Evolutionary conservation across 2,113 vertebrate genomes (phyloP).

Genomic region (Corynorhinus townsendii): DNA sequence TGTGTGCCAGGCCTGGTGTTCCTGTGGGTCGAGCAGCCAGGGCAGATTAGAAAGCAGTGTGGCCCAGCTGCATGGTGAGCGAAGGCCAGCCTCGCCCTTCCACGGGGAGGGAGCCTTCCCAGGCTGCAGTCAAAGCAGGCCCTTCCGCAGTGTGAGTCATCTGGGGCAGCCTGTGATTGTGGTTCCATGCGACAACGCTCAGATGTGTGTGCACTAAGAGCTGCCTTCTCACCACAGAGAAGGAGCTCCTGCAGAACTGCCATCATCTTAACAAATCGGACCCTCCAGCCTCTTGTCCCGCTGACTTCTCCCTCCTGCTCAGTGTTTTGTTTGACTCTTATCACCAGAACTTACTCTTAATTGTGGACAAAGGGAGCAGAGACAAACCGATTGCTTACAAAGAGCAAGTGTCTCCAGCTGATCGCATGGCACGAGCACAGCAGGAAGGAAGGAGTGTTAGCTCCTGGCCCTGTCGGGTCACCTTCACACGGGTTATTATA

Average conservation of each 20-base stretch:
- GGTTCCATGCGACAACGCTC: background rate
- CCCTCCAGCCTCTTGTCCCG: background rate
- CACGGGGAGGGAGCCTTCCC: constrained; percentile 34
- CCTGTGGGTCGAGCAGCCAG: constrained; percentile 24
- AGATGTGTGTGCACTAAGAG: background rate
- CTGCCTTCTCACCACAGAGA: background rate
- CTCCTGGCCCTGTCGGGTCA: background rate
- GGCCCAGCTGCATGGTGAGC: constrained; percentile 51
- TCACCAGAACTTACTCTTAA: background rate
- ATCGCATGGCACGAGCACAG: background rate
- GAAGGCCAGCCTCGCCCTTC: constrained; percentile 54
- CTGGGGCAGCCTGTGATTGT: background rate
- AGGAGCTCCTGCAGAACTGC: background rate
- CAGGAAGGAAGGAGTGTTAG: background rate
- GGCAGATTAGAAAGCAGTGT: constrained; percentile 54
- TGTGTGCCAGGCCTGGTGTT: background rate
- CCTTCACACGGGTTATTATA: background rate
- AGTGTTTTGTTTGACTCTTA: background rate
- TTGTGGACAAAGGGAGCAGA: background rate
- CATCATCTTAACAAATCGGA: background rate
- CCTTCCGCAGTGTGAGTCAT: constrained; percentile 26
- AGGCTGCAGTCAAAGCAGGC: background rate
- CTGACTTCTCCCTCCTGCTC: background rate
- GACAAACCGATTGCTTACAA: background rate
- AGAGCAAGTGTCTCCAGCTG: background rate